Base-by-base conservation (phyloP, 2,888 invertebrate genomes). In the Harmothoe impar region DNA sequence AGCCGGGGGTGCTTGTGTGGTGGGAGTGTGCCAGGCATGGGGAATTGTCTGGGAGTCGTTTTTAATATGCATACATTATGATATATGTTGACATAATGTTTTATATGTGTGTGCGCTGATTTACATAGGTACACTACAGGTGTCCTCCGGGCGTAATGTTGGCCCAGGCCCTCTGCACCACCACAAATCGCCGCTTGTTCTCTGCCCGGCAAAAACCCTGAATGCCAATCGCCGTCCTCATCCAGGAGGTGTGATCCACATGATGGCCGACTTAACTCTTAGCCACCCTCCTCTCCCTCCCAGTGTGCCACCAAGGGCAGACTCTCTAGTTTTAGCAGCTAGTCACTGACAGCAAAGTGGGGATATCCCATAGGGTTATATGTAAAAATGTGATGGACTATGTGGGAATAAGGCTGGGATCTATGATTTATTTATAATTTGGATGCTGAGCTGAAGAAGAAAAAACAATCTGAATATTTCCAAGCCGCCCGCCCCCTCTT, bases 11-110 rank as follows among this genome's bases (percentile, higher is more conserved):
- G 20, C 17, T 52, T 25, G 84, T n/a, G 29, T 20, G 78, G 20
- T 20, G 78, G 23, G n/a, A 52, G 52, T 84, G 86, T 86, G 86
- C 20, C 10, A 23, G 54, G 86, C 86, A 86, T 86, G 23, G 52
- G 52, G 86, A 86, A 86, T 86, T 54, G 86, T 86, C 54, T 29
- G 29, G 25, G 3, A 23, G 51, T 23, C 86, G 52, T 25, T 86
- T 86, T 54, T 86, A 56, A 86, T 86, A 86, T 86, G 86, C 86
- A 86, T 86, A 86, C 86, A 86, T 86, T 86, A 86, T 86, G 86
- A 54, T 86, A 86, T 86, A 56, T 86, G 54, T 86, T 86, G 52
- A 86, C 86, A 52, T 56, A 56, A 56, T 86, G 86, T 86, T 86
- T 86, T 86, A 84, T 86, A 86, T 86, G 86, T 86, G 84, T 84